phyloP scores from a whole-genome alignment of 2,113 vertebrate genomes.

The Hypomesus transpacificus region DNA sequence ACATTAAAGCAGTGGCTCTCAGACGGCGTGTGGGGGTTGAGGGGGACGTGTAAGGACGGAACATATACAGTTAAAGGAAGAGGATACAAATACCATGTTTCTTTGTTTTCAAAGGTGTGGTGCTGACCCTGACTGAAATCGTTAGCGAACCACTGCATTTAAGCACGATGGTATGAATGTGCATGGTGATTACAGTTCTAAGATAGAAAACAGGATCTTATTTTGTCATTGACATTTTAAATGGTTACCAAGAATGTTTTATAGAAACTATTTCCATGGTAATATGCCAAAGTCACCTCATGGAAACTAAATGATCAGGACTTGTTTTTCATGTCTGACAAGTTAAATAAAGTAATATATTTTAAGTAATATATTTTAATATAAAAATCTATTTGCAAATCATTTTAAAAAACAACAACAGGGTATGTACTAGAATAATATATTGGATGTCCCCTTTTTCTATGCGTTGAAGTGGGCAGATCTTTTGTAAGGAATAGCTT shows the following conservation, averaged over 20 bases:
- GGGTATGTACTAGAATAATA: conserved; percentile 72
- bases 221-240: conserved; percentile 49
- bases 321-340: conserved; percentile 65
- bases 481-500: conserved; percentile 52
- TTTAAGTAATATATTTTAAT: conserved; percentile 81
- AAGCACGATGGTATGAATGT: conserved; percentile 14
- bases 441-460: conserved; percentile 56
- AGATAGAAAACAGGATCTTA: conserved; percentile 37
- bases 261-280: conserved; percentile 57
- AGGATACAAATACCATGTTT: too few species aligned
- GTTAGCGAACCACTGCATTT: not conserved
- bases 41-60: not conserved
- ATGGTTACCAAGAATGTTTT: conserved; percentile 42
- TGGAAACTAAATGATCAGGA: conserved; percentile 58
- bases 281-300: conserved; percentile 72
- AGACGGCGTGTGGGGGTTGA: not conserved
- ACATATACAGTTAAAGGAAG: too few species aligned
- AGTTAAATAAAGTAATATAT: conserved; percentile 78
- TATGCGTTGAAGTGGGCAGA: conserved; percentile 49
- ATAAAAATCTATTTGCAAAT: conserved; percentile 69
- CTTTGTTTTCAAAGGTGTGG: not conserved
- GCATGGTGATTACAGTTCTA: conserved; percentile 27
- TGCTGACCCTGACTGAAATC: not conserved
- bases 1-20: too few species aligned
- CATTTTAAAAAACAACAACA: conserved; percentile 68